Evolutionary conservation across 2,888 invertebrate genomes (phyloP), one percentile per base, ranked within the genome.

Genomic region (Tuta absoluta): DNA sequence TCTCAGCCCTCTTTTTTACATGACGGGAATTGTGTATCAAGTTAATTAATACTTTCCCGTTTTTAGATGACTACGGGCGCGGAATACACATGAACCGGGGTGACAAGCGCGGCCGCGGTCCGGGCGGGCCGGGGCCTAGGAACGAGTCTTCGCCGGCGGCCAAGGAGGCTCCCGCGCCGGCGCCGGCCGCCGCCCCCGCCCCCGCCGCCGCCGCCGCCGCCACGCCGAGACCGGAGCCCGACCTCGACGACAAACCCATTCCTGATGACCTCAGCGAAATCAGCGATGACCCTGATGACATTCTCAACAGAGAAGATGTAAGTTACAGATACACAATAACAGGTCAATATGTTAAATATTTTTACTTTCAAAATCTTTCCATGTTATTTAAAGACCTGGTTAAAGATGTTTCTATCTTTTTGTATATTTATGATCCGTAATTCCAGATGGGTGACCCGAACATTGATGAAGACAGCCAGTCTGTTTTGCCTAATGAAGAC

Each of bases 241-340:
- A 93, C 71, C 79, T 87, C 68, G 82, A 93, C 67, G 92, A 93
- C 72, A 81, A 92, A 79, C 83, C 93, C 69, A 87, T 95, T 76
- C 91, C 94, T 72, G 93, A 95, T 77, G 95, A 96, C 81, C 93
- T 97, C 14, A 97, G 97, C 83, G 97, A 97, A 86, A 96, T 97
- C 67, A 97, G 97, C 79, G 97, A 97, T 75, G 97, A 97, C 84
- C 96, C 96, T 63, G 97, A 97, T 83, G 97, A 97, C 75, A 96
- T 97, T 77, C 92, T 97, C 4, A 95, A 96, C 70, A 94, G 95
- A 86, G 95, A 95, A 75, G 96, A 96, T 82, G 93, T 92, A 78
- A 85, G 86, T 73, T n/a, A n/a, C n/a, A n/a, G n/a, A n/a, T n/a
- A n/a, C n/a, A n/a, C n/a, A n/a, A n/a, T n/a, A n/a, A n/a, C n/a